phyloP scores from a whole-genome alignment of 2,113 vertebrate species.

The Hoplias malabaricus region DNA sequence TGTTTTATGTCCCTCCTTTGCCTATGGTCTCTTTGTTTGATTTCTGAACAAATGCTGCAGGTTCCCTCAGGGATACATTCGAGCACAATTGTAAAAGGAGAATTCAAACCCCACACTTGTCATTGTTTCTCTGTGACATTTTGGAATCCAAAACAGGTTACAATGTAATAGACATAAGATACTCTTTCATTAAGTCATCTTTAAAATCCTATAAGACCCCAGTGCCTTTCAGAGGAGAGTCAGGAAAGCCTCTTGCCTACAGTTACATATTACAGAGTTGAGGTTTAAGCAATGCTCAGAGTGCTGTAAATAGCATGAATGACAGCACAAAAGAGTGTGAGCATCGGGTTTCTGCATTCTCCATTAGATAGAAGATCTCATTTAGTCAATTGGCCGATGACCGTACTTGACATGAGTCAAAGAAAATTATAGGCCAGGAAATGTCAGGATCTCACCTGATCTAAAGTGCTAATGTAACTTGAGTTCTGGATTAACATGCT shows the following conservation, averaged over 20 bases:
- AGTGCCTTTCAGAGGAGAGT: constrained; percentile 35
- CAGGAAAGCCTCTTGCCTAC: constrained; percentile 36
- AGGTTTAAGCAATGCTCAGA: constrained; percentile 32
- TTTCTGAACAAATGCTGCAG: neutral
- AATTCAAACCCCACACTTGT: constrained; percentile 37
- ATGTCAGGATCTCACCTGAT: neutral
- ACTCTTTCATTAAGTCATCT: constrained; percentile 47
- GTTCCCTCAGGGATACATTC: constrained; percentile 8
- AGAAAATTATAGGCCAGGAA: constrained; percentile 28
- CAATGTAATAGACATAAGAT: constrained; percentile 42
- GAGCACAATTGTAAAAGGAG: constrained; percentile 24
- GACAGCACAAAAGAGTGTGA: constrained; percentile 28
- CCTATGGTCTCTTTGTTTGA: constrained; percentile 2
- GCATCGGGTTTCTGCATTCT: constrained; percentile 42
- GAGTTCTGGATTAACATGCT: constrained; percentile 21
- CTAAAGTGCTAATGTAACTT: neutral
- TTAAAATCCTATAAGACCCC: constrained; percentile 29
- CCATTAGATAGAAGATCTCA: constrained; percentile 35
- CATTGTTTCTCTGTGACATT: constrained; percentile 9
- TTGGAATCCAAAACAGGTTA: constrained; percentile 16
- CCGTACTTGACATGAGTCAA: constrained; percentile 24
- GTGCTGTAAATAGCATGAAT: constrained; percentile 19
- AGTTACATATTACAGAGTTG: constrained; percentile 38
- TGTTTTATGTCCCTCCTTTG: neutral
- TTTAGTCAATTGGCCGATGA: constrained; percentile 41